These are phyloP conservation scores for Oreocharis arfaki DNA, from an alignment of 2,113 vertebrate genomes.

Conservation along the genomic window DNA sequence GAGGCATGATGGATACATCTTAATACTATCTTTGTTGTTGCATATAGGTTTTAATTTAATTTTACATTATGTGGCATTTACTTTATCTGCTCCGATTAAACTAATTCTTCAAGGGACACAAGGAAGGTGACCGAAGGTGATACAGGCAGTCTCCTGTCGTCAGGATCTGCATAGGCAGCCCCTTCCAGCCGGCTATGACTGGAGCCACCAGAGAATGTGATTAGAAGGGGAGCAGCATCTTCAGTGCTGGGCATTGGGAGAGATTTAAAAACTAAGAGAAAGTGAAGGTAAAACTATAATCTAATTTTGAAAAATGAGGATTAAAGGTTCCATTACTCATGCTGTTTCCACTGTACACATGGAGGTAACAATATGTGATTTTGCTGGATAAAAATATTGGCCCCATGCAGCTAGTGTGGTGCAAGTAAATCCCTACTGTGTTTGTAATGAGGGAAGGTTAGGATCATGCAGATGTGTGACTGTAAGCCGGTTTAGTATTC, in stretches of 20 bases:
- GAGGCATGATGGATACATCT: constrained; percentile 12
- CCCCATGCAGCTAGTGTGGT: constrained; percentile 57
- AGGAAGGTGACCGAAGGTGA: constrained; percentile 62
- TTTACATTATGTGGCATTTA: constrained; percentile 33
- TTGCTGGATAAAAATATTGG: constrained; percentile 71
- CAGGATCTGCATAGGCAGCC: constrained; percentile 25
- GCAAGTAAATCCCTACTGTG: constrained; percentile 70
- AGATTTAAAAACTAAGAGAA: constrained; percentile 53
- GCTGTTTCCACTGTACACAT: constrained; percentile 70
- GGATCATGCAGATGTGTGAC: constrained; percentile 64
- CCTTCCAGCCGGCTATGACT: neutral
- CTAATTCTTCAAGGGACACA: constrained; percentile 57
- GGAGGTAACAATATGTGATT: constrained; percentile 73
- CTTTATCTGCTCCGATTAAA: constrained; percentile 51
- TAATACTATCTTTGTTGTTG: constrained; percentile 51
- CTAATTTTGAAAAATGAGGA: constrained; percentile 77
- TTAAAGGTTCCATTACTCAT: constrained; percentile 74
- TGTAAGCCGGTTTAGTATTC: constrained; percentile 68
- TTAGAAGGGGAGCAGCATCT: constrained; percentile 15
- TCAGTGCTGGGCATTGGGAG: neutral
- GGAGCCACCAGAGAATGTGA: constrained; percentile 28
- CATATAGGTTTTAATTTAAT: constrained; percentile 50
- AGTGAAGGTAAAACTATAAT: constrained; percentile 69
- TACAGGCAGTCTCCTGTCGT: constrained; percentile 38
- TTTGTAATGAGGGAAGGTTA: constrained; percentile 70